These are phyloP conservation scores for Diarsia rubi DNA, from an alignment of 2,888 invertebrate genomes.

Conservation along the genomic window DNA sequence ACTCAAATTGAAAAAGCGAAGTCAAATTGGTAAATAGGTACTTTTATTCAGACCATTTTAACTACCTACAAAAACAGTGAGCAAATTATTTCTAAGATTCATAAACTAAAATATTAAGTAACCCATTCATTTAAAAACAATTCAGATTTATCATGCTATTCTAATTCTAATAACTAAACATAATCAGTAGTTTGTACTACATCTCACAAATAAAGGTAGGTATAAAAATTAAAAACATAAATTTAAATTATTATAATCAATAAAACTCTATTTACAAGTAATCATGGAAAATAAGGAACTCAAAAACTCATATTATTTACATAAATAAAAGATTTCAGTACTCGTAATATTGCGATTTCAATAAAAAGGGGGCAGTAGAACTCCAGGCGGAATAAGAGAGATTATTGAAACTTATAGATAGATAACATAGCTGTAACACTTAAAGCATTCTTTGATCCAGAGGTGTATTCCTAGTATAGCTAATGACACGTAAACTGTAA, in stretches of 20 bases:
- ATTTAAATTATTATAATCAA: conserved; percentile 1
- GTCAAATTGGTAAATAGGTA: conserved; percentile 37
- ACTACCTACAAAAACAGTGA: conserved; percentile 42
- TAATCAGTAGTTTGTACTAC: conserved; percentile 43
- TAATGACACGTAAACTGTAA: not conserved
- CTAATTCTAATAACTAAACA: conserved; percentile 23
- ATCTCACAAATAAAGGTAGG: conserved; percentile 22
- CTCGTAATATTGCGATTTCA: not conserved
- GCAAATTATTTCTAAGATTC: conserved; percentile 40
- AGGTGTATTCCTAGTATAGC: not conserved
- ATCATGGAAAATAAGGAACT: conserved; percentile 32
- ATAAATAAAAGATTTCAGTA: not conserved
- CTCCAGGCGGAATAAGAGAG: not conserved
- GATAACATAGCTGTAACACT: not conserved
- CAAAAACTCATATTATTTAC: not conserved
- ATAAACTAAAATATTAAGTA: conserved; percentile 18
- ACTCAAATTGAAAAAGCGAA: too few species aligned
- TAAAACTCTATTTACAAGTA: conserved; percentile 32
- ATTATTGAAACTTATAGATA: not conserved
- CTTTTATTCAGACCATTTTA: conserved; percentile 48
- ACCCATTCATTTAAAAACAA: not conserved
- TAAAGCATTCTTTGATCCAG: not conserved
- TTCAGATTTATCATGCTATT: conserved; percentile 9
- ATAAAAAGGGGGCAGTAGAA: not conserved
- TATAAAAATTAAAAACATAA: conserved; percentile 21